A percentile compares a stretch with the other conserved stretches of the same genome.
Evolutionary conservation across 2,797 vertebrate genomes (phyloP).

Genomic region (Microchirus variegatus): DNA sequence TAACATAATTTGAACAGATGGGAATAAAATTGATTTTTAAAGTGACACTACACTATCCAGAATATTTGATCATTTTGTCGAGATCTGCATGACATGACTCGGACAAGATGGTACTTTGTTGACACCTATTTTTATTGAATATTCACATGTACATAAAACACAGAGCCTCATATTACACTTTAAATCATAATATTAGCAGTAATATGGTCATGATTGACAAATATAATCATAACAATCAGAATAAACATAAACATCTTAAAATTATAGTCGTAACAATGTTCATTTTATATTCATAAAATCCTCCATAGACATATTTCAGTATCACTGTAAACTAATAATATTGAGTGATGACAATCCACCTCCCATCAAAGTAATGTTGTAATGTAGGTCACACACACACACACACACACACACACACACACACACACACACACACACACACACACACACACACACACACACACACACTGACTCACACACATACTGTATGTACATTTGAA

Average conservation of each 20-base stretch:
- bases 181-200: conserved; percentile 67
- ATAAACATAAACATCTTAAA: conserved; percentile 59
- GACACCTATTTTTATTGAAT: conserved; percentile 84
- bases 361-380: conserved; percentile 46
- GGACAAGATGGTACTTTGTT: conserved; percentile 24
- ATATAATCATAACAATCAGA: conserved; percentile 64
- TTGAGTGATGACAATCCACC: conserved; percentile 31
- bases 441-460: conserved; percentile 36
- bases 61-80: too few relatives aligned
- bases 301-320: conserved; percentile 64
- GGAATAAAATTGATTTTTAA: too few relatives aligned
- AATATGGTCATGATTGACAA: conserved; percentile 65
- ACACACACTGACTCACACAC: conserved; percentile 19
- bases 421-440: conserved; percentile 18
- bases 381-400: conserved; percentile 41
- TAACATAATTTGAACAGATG: too few relatives aligned
- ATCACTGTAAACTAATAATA: conserved; percentile 64
- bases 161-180: conserved; percentile 72
- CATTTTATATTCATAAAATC: conserved; percentile 49
- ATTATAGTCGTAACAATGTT: conserved; percentile 58
- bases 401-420: conserved; percentile 32
- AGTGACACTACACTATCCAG: too few relatives aligned
- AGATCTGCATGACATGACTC: too few relatives aligned
- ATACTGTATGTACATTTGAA: conserved; percentile 54
- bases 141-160: conserved; percentile 90